Evolutionary conservation across 2,888 invertebrate genomes (phyloP).

Genomic region (Spodoptera exigua): DNA sequence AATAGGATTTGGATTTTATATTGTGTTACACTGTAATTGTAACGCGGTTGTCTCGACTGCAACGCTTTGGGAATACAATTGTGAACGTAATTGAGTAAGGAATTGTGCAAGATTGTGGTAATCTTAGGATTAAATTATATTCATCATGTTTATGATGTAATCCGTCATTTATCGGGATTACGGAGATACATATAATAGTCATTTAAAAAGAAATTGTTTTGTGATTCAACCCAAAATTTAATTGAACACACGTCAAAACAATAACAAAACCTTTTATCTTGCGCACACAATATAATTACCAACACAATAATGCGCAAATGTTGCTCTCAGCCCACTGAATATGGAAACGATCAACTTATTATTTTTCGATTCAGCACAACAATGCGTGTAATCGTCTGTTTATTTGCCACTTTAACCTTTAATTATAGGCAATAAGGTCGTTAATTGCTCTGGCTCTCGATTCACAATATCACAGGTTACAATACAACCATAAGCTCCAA

Average conservation of each 20-base stretch:
- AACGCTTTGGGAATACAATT: slow-evolving; percentile 33
- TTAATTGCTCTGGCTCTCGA: slow-evolving; percentile 41
- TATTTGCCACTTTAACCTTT: slow-evolving; percentile 48
- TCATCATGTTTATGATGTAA: too few relatives aligned
- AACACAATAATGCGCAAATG: slow-evolving; percentile 44
- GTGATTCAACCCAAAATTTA: not conserved
- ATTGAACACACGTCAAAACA: slow-evolving; percentile 21
- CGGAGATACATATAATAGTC: too few relatives aligned
- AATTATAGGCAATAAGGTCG: slow-evolving; percentile 38
- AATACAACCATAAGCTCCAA: slow-evolving; percentile 56
- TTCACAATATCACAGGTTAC: slow-evolving; percentile 51
- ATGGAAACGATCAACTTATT: slow-evolving; percentile 60
- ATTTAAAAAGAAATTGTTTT: not conserved
- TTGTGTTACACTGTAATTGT: slow-evolving; percentile 55
- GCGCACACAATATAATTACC: slow-evolving; percentile 54
- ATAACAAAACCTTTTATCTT: slow-evolving; percentile 45
- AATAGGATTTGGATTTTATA: slow-evolving; percentile 63
- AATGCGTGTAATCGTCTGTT: slow-evolving; percentile 52
- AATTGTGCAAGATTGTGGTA: slow-evolving; percentile 15
- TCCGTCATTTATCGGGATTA: too few relatives aligned
- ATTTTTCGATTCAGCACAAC: slow-evolving; percentile 65
- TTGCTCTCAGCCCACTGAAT: slow-evolving; percentile 56
- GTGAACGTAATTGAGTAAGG: slow-evolving; percentile 30
- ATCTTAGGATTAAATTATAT: not conserved
- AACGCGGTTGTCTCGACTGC: slow-evolving; percentile 33